Percentiles rank a stretch among this genome's conserved stretches.
Evolutionary conservation across 2,797 vertebrate species (phyloP).

Genomic region (Scyliorhinus canicula): DNA sequence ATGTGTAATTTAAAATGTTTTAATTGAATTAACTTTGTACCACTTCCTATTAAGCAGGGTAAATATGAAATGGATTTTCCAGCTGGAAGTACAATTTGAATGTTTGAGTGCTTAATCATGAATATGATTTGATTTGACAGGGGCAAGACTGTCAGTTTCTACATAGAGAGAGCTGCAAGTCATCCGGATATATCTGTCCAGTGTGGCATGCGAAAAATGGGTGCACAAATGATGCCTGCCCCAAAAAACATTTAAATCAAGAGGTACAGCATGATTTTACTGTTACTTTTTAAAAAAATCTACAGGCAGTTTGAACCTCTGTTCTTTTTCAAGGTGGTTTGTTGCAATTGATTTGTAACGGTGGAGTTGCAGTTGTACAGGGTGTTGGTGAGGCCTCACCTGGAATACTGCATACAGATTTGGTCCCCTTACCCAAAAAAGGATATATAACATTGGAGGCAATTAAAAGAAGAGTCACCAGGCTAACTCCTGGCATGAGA

Average conservation of each 20-base stretch:
- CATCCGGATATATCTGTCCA: not conserved
- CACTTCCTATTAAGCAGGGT: not conserved
- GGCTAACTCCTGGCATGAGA: too few species aligned
- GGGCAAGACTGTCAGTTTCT: not conserved
- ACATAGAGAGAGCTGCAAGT: not conserved
- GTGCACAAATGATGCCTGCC: not conserved
- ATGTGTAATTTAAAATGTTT: not conserved
- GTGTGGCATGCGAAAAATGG: not conserved
- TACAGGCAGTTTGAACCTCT: not conserved
- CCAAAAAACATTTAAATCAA: not conserved
- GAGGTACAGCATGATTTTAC: not conserved
- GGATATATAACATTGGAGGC: too few species aligned
- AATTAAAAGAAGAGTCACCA: too few species aligned
- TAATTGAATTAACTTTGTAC: not conserved
- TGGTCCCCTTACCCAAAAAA: too few species aligned
- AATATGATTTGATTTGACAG: not conserved
- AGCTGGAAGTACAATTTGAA: not conserved
- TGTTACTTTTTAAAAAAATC: not conserved
- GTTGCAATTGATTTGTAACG: too few species aligned
- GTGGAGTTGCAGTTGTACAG: too few species aligned
- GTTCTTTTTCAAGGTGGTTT: not conserved
- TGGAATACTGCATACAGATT: too few species aligned
- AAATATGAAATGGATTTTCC: not conserved
- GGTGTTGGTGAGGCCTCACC: too few species aligned
- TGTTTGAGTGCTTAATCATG: not conserved